Base-by-base conservation (phyloP, 1,140 invertebrate species). In the Eurosta solidaginis region DNA sequence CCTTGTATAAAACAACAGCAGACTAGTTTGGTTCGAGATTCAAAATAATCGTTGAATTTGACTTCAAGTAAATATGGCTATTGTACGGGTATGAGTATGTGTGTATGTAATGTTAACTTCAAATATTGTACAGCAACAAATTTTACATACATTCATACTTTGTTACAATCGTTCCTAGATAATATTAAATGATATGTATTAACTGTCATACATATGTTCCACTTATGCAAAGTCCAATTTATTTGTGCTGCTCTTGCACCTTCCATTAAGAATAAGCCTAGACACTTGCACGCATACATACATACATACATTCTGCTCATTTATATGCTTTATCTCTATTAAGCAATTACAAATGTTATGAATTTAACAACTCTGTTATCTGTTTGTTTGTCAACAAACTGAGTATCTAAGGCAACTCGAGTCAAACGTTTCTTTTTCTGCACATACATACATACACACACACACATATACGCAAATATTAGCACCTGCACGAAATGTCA, bases 111-210 rank as follows among this genome's bases (percentile, higher is more conserved):
- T 76, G 10, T 40, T 50, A 22, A 27, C 29, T 17, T 45, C 45
- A 50, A 45, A 29, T 17, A 49, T 27, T 36, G 20, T 47, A 12
- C n/a, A 14, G 47, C 10, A 49, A 17, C 52, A 59, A 59, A 77
- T n/a, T n/a, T n/a, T 49, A 49, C 74, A 75, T 20, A 33, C 22
- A 75, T 75, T 75, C 50, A 75, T 59, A 47, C 12, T 6, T 36
- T 52, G 40, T 59, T 50, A 59, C 76, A 59, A 42, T 6, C 4
- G 33, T 20, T 36, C 17, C 3, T 42, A 14, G 14, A 33, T n/a
- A 17, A 75, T 29, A 17, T 25, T 44, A 42, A 7, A 27, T 63
- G 54, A 14, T 14, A 63, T 3, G 4, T 42, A 40, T 74, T 42
- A 4, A n/a, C n/a, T n/a, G n/a, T n/a, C 22, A 4, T 6, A 44